Conservation (phyloP, 1,140 invertebrate genomes). For the Lethrus apterus region DNA sequence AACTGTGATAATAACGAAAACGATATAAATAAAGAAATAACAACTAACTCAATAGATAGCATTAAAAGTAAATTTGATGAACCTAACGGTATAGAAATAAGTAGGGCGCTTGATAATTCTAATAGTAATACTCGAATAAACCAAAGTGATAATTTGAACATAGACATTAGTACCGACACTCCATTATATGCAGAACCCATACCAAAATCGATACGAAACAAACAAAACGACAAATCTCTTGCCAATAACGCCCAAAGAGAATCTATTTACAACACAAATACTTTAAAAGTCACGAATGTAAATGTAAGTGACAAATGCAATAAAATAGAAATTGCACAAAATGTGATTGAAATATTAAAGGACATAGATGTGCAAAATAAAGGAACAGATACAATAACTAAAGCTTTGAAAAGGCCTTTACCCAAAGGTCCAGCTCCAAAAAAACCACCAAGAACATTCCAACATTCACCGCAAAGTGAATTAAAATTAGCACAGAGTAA, state of each 20-base stretch:
- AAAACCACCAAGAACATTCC: slow-evolving; percentile 63
- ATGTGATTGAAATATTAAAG: slow-evolving; percentile 9
- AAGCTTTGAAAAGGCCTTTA: slow-evolving; percentile 53
- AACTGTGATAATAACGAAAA: slow-evolving; percentile 13
- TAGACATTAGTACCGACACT: slow-evolving; percentile 24
- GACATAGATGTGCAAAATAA: slow-evolving; percentile 19
- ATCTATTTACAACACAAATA: slow-evolving; percentile 26
- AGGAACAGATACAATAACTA: slow-evolving; percentile 50
- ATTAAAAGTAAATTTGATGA: no score
- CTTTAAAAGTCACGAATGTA: slow-evolving; percentile 29
- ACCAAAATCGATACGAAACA: slow-evolving; percentile 36
- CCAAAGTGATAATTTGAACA: slow-evolving; percentile 4
- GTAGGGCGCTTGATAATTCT: no score
- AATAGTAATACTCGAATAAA: no score
- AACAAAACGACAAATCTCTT: slow-evolving; percentile 7
- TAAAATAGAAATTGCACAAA: slow-evolving; percentile 10
- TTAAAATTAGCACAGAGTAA: not conserved
- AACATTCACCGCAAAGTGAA: slow-evolving; percentile 37
- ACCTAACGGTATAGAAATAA: no score
- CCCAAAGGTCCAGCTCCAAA: slow-evolving; percentile 59
- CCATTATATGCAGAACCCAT: slow-evolving; percentile 37
- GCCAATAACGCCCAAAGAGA: not conserved
- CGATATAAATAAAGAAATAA: no score
- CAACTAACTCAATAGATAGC: no score
- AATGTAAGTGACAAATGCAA: not conserved